Base-by-base conservation (phyloP, 2,888 invertebrate species). In the Tuta absoluta region DNA sequence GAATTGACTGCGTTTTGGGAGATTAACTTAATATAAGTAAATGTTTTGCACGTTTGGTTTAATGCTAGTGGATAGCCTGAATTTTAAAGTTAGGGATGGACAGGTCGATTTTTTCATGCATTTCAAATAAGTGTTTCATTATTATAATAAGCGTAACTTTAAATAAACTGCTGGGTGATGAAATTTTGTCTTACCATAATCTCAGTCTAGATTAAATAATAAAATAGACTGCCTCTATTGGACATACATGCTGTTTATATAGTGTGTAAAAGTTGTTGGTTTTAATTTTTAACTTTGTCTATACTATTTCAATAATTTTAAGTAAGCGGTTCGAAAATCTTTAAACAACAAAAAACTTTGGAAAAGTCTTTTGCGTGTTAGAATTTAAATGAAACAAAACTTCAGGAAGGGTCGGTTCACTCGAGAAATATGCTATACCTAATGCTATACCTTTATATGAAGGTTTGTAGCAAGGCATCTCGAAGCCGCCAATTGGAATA, bases 1-100 rank as follows among this genome's bases (percentile, higher is more conserved):
- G 82, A 86, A 84, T 85, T 84, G 89, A 90, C 87, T 88, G 87
- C 82, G 84, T 79, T 80, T 85, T 86, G 85, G 82, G 86, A 87
- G 87, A 87, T 87, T 87, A 87, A 87, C 79, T 71, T 85, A 84
- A 76, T 78, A 73, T 87, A 88, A 87, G 87, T 81, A 75, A 81
- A 80, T 78, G 77, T 78, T 82, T 84, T 83, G 84, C 86, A 89
- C 81, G 72, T 81, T 81, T 81, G 83, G 75, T 80, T 80, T 84
- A 82, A 86, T 83, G 72, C 79, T 76, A 69, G 75, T 59, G 68
- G 49, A 62, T 65, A 64, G 63, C 58, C 65, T 58, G 67, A 68
- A 61, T 64, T 59, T 37, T 23, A 4, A 10, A 11, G 38, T 8
- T 23, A 41, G 41, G 23, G 59, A 19, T 12, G 41, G 14, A 41